Percentiles rank a stretch among this genome's conserved stretches.
Conservation (phyloP, 2,888 invertebrate genomes). For the Stramonita haemastoma region DNA sequence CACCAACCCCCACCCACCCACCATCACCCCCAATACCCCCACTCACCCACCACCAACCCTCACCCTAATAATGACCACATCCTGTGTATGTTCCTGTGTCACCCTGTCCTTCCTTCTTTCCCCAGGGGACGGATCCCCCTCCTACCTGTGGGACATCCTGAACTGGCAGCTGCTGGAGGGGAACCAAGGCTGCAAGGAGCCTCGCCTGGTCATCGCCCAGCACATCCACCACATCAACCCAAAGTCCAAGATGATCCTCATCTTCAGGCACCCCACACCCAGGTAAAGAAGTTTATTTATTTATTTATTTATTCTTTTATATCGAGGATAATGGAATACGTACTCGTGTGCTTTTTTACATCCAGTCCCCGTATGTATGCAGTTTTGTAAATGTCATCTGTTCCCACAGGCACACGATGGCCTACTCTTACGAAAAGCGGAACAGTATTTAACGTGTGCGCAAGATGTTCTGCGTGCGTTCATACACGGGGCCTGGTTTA, state of each 20-base stretch:
- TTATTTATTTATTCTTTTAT: too few relatives aligned
- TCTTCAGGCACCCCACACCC: slow-evolving; percentile 34
- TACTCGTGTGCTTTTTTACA: too few relatives aligned
- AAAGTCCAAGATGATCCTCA: slow-evolving; percentile 29
- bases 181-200: slow-evolving; percentile 34
- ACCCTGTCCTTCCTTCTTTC: not conserved
- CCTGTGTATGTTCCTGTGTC: not conserved
- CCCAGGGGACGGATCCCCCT: slow-evolving; percentile 34
- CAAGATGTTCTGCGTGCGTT: too few relatives aligned
- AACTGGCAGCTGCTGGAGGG: slow-evolving; percentile 35
- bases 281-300: too few relatives aligned
- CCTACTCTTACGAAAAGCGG: too few relatives aligned
- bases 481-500: too few relatives aligned
- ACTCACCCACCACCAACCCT: not conserved
- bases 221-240: slow-evolving; percentile 34
- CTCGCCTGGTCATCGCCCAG: slow-evolving; percentile 32
- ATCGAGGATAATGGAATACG: too few relatives aligned
- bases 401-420: too few relatives aligned
- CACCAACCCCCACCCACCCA: not conserved
- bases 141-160: slow-evolving; percentile 36
- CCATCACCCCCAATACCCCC: not conserved
- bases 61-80: not conserved
- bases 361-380: too few relatives aligned
- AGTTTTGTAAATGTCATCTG: too few relatives aligned
- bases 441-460: too few relatives aligned